Evolutionary conservation across 2,113 vertebrate species (phyloP), one percentile per base, ranked within the genome.

Genomic region (Misgurnus anguillicaudatus): DNA sequence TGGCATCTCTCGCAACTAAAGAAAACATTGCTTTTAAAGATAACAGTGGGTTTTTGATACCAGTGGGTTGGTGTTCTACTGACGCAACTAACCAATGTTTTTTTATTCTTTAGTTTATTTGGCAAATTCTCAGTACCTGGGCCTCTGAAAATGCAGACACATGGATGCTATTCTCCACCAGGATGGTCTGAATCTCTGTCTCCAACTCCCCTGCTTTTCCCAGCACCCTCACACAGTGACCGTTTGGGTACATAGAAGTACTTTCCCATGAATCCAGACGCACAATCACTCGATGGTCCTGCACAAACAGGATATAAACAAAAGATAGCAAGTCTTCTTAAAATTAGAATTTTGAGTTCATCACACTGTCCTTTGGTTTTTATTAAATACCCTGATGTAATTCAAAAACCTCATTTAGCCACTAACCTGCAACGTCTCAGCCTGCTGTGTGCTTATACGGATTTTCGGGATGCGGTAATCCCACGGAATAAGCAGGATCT

Each of bases 381-480:
- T 55, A 55, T 5, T 55, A 17, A 17, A 55, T 55, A 55, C 14
- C 14, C 17, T 55, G 16, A 55, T 55, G 16, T 17, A 6, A 17
- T 53, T 53, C 4, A 8, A 47, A 47, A 47, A 7, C 4, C 9
- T 68, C 2, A 36, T 4, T 47, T 39, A 36, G 14, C 58, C 24
- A 4, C 60, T 16, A 85, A 99, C 98, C 97, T 99, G 95, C 19
- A 99, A 86, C 0, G 93, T 85, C 9, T 96, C 95, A 0, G 96
- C 95, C 83, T 98, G 97, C 85, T 98, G 95, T 0, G 96, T 99
- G 78, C 94, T 97, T 86, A 99, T 97, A 16, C 96, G 90, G 87
- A 99, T 98, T 90, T 96, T 98, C 66, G 98, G 97, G 83, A 99
- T 94, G 82, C 97, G 90, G 73, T 91, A 92, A 89, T 99, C 98